phyloP scores from a whole-genome alignment of 2,113 vertebrate species.

The Takifugu flavidus region DNA sequence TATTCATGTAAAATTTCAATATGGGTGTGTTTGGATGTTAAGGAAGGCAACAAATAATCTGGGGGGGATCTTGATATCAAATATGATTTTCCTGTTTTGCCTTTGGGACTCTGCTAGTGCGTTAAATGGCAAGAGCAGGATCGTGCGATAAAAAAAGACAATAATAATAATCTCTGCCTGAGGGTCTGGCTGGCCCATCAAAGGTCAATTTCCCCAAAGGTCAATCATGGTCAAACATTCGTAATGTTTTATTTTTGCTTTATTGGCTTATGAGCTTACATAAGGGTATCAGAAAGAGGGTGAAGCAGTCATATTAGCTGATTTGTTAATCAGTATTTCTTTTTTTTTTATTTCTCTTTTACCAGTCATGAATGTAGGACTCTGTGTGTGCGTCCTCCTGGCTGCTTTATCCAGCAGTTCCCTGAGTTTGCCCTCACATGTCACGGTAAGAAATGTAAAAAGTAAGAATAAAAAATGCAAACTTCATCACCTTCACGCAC shows the following conservation, averaged over 20 bases:
- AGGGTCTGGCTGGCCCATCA: conserved; percentile 14
- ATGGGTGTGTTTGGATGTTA: too few relatives aligned
- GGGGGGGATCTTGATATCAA: neutral
- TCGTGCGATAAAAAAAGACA: neutral
- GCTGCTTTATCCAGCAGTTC: conserved; percentile 67
- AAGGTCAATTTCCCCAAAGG: conserved; percentile 2
- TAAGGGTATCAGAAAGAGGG: neutral
- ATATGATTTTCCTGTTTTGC: conserved; percentile 20
- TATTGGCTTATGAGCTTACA: too few relatives aligned
- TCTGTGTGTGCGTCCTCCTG: conserved; percentile 74
- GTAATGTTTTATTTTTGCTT: conserved; percentile 31
- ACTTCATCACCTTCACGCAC: neutral
- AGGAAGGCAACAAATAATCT: neutral
- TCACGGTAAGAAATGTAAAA: conserved; percentile 44
- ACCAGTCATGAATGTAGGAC: conserved; percentile 73
- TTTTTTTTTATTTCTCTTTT: neutral
- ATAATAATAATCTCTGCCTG: conserved; percentile 12
- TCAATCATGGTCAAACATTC: neutral
- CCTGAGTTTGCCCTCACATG: conserved; percentile 60
- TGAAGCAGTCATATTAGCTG: neutral
- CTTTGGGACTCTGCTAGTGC: conserved; percentile 13
- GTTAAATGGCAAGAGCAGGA: neutral
- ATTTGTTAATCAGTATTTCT: neutral
- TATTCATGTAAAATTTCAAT: too few relatives aligned
- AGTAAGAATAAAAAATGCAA: conserved; percentile 5